Evolutionary conservation across 2,888 invertebrate species (phyloP).

Genomic region (Dromius quadrimaculatus): DNA sequence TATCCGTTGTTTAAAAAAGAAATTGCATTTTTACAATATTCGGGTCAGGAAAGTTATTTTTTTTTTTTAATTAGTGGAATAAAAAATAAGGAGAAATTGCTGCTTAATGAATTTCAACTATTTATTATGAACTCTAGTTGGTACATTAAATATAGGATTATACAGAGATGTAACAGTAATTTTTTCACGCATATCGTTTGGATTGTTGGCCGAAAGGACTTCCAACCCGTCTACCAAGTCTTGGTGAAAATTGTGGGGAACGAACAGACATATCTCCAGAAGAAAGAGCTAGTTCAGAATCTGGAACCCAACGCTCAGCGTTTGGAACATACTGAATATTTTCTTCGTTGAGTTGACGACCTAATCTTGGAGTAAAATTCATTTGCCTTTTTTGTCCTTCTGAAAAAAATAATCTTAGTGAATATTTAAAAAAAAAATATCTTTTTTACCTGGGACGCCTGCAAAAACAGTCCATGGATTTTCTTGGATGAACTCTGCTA

Average conservation of each 20-base stretch:
- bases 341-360: slow-evolving; percentile 65
- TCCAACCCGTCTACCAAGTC: slow-evolving; percentile 65
- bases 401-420: slow-evolving; percentile 9
- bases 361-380: slow-evolving; percentile 68
- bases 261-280: slow-evolving; percentile 62
- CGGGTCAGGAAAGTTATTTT: not conserved
- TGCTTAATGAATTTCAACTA: slow-evolving; percentile 6
- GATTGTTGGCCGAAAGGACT: slow-evolving; percentile 1
- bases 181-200: slow-evolving; percentile 25
- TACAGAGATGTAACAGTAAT: slow-evolving; percentile 18
- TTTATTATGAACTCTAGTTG: slow-evolving; percentile 16
- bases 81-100: slow-evolving; percentile 13
- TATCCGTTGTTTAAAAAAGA: no score
- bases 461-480: slow-evolving; percentile 65
- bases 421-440: slow-evolving; percentile 34
- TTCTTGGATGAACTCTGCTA: slow-evolving; percentile 64
- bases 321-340: slow-evolving; percentile 55
- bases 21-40: no score
- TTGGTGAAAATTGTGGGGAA: slow-evolving; percentile 68
- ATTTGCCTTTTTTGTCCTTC: slow-evolving; percentile 60
- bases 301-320: slow-evolving; percentile 58
- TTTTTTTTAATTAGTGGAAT: not conserved
- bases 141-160: slow-evolving; percentile 14
- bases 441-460: slow-evolving; percentile 36
- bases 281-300: slow-evolving; percentile 56